Evolutionary conservation across 2,113 vertebrate genomes (phyloP).

Genomic region (Gallinago undulata): DNA sequence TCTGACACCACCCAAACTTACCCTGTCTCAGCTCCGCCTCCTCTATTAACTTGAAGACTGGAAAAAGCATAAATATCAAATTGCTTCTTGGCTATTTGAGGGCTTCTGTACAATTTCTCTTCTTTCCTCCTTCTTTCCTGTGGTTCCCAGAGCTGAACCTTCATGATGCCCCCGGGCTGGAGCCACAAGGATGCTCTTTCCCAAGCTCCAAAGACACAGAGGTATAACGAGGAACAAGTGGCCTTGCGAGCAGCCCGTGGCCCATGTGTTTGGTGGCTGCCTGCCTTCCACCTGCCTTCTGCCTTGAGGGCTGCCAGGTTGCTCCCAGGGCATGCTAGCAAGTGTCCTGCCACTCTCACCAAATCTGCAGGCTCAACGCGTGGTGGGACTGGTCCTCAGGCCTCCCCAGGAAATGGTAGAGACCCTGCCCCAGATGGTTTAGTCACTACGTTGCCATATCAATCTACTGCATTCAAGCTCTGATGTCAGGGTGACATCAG

Average conservation of each 20-base stretch:
- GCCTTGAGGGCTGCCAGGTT: background rate
- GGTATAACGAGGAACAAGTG: background rate
- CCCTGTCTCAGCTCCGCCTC: background rate
- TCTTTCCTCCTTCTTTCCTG: background rate
- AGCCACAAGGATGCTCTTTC: background rate
- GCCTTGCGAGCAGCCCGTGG: accelerated
- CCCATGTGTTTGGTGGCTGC: background rate
- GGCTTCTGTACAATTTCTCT: background rate
- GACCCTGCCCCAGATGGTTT: background rate
- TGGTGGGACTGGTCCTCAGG: background rate
- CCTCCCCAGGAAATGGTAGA: background rate
- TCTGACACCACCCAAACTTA: background rate
- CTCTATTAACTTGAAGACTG: background rate
- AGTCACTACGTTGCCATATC: accelerated
- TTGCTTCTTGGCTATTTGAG: background rate
- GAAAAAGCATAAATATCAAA: background rate
- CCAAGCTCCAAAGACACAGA: background rate
- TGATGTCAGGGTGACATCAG: background rate
- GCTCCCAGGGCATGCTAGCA: background rate
- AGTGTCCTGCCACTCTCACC: background rate
- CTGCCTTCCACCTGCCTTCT: background rate
- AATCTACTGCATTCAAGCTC: background rate
- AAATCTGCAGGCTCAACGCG: background rate
- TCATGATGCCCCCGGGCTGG: background rate
- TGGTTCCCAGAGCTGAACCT: background rate